Evolutionary conservation across 2,113 vertebrate species (phyloP).

Genomic region (Eurypyga helias): DNA sequence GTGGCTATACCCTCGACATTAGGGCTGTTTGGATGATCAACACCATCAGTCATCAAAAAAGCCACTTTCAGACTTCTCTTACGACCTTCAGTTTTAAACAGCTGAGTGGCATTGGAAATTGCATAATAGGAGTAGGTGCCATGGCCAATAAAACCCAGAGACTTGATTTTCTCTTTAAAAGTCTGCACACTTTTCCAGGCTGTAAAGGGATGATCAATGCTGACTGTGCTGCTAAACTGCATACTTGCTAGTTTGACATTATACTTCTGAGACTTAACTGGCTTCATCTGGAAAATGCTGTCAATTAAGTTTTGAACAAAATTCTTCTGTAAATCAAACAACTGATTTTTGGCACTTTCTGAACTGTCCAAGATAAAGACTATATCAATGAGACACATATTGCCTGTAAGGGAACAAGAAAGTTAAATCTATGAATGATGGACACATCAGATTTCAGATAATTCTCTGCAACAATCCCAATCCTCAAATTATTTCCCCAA

Average conservation of each 20-base stretch:
- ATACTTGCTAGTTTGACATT: constrained; percentile 80
- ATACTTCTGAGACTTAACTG: constrained; percentile 64
- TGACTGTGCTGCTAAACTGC: constrained; percentile 89
- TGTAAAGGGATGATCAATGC: constrained; percentile 80
- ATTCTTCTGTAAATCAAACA: constrained; percentile 85
- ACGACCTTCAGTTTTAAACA: constrained; percentile 81
- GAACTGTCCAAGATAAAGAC: constrained; percentile 92
- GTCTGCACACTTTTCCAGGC: constrained; percentile 81
- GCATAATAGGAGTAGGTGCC: constrained; percentile 90
- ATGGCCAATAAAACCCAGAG: constrained; percentile 85
- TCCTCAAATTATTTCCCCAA: neutral
- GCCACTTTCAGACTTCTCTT: constrained; percentile 76
- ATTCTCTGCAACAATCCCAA: neutral
- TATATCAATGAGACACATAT: constrained; percentile 80
- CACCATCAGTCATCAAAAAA: constrained; percentile 88
- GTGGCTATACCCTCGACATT: constrained; percentile 74
- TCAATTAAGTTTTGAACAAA: constrained; percentile 82
- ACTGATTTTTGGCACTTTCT: constrained; percentile 81
- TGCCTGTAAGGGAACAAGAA: constrained; percentile 68
- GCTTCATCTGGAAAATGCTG: constrained; percentile 74
- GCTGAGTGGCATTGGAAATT: constrained; percentile 83
- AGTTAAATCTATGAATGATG: neutral
- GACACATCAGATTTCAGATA: neutral
- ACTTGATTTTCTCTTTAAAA: constrained; percentile 78
- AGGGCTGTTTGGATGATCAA: constrained; percentile 88